Evolutionary conservation across 2,888 invertebrate species (phyloP).

Genomic region (Tachystola acroxantha): DNA sequence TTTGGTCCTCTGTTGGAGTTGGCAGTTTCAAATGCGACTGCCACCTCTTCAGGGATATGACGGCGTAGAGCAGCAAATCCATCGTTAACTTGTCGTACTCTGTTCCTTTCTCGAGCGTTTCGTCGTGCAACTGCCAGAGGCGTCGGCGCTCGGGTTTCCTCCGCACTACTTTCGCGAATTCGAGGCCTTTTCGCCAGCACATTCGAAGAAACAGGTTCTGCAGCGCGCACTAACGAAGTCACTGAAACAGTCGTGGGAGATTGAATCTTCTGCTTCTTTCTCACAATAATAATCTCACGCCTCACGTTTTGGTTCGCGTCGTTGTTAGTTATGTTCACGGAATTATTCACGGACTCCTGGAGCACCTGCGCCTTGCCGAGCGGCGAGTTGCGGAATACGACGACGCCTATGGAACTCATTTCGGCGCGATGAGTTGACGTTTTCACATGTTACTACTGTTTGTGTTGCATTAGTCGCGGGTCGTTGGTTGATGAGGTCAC

Average conservation of each 20-base stretch:
- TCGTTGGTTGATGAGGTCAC: conserved; percentile 35
- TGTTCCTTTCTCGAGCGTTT: conserved; percentile 94
- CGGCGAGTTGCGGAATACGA: conserved; percentile 78
- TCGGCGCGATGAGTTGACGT: conserved; percentile 46
- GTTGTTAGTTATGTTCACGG: conserved; percentile 73
- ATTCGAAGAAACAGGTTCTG: conserved; percentile 45
- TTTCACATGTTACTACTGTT: conserved; percentile 63
- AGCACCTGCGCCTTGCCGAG: conserved; percentile 81
- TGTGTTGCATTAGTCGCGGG: conserved; percentile 43
- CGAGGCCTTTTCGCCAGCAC: conserved; percentile 51
- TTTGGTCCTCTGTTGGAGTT: conserved; percentile 82
- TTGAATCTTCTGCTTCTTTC: conserved; percentile 68
- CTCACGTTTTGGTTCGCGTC: conserved; percentile 48
- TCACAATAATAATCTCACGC: conserved; percentile 75
- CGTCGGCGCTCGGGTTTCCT: conserved; percentile 77
- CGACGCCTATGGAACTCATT: conserved; percentile 79
- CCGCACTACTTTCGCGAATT: conserved; percentile 62
- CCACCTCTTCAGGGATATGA: conserved; percentile 91
- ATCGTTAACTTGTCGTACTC: conserved; percentile 95
- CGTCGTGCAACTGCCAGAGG: conserved; percentile 91
- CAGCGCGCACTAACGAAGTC: conserved; percentile 59
- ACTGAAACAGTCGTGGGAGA: conserved; percentile 60
- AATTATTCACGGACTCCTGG: conserved; percentile 80
- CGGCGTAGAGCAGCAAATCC: conserved; percentile 93
- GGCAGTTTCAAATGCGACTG: conserved; percentile 81